Conservation (phyloP, 2,113 vertebrate species). For the Leucopsar rothschildi region DNA sequence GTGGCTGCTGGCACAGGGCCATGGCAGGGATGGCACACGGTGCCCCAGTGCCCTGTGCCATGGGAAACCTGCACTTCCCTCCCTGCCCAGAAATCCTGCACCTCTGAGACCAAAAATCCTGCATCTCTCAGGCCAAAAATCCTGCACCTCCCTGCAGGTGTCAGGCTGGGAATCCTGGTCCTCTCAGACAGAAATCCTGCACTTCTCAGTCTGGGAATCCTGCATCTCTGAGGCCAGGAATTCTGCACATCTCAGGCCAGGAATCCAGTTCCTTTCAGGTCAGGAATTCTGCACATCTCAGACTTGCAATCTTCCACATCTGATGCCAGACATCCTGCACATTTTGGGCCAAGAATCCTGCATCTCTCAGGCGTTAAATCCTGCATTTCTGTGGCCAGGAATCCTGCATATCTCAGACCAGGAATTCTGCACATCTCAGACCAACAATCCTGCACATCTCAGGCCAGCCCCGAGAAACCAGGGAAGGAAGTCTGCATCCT, state of each 20-base stretch:
- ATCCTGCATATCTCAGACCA: too few relatives aligned
- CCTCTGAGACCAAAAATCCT: neutral
- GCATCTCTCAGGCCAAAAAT: too few relatives aligned
- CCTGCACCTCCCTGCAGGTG: neutral
- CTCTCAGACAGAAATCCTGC: too few relatives aligned
- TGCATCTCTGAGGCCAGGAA: accelerated
- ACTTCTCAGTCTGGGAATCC: neutral
- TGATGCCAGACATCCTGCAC: too few relatives aligned
- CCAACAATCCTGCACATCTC: neutral
- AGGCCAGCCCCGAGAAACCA: neutral
- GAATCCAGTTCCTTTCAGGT: accelerated
- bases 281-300: neutral
- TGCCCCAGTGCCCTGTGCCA: neutral
- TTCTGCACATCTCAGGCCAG: neutral
- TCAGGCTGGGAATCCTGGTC: neutral
- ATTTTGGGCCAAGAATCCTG: neutral
- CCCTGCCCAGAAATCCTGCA: neutral
- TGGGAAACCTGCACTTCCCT: neutral
- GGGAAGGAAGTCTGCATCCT: neutral
- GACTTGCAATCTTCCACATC: neutral
- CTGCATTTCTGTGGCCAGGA: too few relatives aligned
- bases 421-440: neutral
- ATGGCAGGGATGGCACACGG: neutral
- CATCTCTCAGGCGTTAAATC: too few relatives aligned
- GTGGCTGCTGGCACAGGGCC: neutral